A percentile compares a stretch with the other conserved stretches of the same genome.
Conservation (phyloP, 2,113 vertebrate species). For the Tenebrosternarchus preto region DNA sequence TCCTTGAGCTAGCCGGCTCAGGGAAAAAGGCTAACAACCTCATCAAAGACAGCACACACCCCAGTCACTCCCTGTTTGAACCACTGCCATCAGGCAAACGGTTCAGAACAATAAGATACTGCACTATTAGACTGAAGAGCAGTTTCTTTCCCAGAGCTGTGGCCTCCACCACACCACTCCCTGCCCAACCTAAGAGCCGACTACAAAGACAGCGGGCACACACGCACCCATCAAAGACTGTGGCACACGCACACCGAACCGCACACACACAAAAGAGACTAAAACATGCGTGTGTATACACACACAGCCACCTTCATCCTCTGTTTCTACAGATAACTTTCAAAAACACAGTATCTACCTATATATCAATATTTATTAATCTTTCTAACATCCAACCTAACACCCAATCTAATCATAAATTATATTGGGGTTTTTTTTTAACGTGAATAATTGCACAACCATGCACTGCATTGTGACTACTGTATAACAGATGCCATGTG, state of each 20-base stretch:
- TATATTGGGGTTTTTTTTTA: no score
- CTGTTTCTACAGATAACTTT: no score
- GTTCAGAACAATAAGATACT: not conserved
- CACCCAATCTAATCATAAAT: no score
- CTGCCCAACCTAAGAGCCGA: slow-evolving; percentile 1
- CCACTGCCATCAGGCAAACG: not conserved
- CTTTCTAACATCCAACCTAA: no score
- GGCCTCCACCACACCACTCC: slow-evolving; percentile 1
- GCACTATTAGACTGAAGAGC: not conserved
- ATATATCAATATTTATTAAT: no score
- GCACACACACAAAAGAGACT: not conserved
- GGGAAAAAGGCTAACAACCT: not conserved
- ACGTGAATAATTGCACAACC: no score
- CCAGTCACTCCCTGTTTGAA: not conserved
- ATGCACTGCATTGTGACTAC: no score
- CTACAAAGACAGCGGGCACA: not conserved
- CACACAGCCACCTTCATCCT: no score
- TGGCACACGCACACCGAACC: no score
- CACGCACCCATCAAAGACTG: not conserved
- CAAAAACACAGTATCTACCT: no score
- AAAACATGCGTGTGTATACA: not conserved
- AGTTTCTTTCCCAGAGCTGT: slow-evolving; percentile 16
- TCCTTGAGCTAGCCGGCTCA: not conserved
- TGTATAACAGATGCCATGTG: no score
- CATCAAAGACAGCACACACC: slow-evolving; percentile 11